These are phyloP conservation scores for Rynchops niger DNA, from an alignment of 2,113 vertebrate genomes.

Conservation along the genomic window DNA sequence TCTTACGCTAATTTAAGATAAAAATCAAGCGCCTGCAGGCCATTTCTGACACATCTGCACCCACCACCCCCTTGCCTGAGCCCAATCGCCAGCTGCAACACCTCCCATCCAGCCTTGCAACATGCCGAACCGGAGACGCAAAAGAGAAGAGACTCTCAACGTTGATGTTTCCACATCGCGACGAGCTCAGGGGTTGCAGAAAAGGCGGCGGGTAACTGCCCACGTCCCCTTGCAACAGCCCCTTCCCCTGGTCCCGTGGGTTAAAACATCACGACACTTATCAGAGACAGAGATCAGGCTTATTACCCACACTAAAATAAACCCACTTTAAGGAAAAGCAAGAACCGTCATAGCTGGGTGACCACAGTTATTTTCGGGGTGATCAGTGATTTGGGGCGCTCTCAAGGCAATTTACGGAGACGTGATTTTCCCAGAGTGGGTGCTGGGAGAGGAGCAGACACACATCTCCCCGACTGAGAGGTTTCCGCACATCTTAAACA, in stretches of 20 bases:
- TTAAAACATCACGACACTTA: background rate
- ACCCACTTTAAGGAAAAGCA: background rate
- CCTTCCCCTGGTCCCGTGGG: background rate
- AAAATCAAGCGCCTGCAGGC: background rate
- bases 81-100: too few relatives aligned
- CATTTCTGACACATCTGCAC: background rate
- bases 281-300: background rate
- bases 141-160: too few relatives aligned
- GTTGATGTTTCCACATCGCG: background rate
- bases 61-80: background rate
- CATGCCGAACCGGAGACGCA: too few relatives aligned
- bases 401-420: too few relatives aligned
- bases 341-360: background rate
- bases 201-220: background rate
- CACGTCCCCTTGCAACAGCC: too few relatives aligned
- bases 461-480: rapidly evolving
- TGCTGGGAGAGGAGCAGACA: background rate
- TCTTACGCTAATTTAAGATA: too few relatives aligned
- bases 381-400: background rate
- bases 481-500: background rate
- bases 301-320: background rate
- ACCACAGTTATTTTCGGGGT: background rate
- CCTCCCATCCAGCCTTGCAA: background rate
- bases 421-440: background rate
- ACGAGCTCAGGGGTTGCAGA: rapidly evolving